phyloP scores from a whole-genome alignment of 1,140 invertebrate species.

The Nasonia vitripennis region DNA sequence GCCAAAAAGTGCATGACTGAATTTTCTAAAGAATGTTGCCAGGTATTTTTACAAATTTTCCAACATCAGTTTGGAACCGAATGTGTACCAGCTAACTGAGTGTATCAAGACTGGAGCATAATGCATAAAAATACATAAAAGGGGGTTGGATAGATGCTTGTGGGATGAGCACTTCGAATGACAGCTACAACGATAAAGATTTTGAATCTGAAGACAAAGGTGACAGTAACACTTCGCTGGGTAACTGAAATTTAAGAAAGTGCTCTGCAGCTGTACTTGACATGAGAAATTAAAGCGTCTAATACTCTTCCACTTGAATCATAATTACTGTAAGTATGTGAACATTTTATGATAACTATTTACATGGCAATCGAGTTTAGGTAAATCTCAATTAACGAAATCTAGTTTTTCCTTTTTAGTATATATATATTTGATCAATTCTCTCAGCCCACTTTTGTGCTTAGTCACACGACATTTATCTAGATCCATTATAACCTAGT shows the following conservation, averaged over 20 bases:
- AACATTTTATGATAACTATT: conserved; percentile 5
- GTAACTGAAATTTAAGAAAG: conserved; percentile 98
- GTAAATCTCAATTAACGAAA: background rate
- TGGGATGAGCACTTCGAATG: conserved; percentile 62
- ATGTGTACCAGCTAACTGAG: too few relatives aligned
- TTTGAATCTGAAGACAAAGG: conserved; percentile 87
- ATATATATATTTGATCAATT: conserved; percentile 82
- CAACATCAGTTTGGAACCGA: too few relatives aligned
- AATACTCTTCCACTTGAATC: conserved; percentile 97
- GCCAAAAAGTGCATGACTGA: too few relatives aligned
- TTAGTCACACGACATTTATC: conserved; percentile 94
- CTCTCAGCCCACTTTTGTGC: conserved; percentile 95
- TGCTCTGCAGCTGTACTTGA: conserved; percentile 98
- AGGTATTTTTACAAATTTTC: too few relatives aligned
- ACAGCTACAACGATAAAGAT: conserved; percentile 83
- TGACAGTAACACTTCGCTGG: conserved; percentile 93
- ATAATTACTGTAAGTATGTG: conserved; percentile 89
- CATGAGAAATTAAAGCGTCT: conserved; percentile 97
- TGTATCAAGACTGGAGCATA: too few relatives aligned
- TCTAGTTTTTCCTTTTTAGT: conserved; percentile 38
- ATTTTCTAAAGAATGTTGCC: too few relatives aligned
- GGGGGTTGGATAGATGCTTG: too few relatives aligned
- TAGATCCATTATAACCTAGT: conserved; percentile 76
- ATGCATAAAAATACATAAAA: too few relatives aligned
- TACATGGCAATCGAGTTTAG: conserved; percentile 6